These are phyloP conservation scores for Galaxias olidus DNA, from an alignment of 2,797 vertebrate genomes.

Conservation along the genomic window DNA sequence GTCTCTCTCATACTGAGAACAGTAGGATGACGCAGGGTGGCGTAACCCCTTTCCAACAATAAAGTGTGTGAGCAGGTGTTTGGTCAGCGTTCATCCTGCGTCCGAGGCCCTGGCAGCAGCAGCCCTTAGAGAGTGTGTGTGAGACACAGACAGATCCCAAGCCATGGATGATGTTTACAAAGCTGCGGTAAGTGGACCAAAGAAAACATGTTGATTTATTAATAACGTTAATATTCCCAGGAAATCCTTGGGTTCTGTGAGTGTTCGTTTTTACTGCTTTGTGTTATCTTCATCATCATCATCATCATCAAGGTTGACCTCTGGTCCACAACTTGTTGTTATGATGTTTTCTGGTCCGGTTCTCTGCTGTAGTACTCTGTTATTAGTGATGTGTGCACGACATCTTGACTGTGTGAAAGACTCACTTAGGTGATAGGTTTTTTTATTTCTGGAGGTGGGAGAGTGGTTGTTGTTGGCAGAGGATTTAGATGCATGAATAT, in stretches of 20 bases:
- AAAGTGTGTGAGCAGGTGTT: constrained; percentile 59
- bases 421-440: not conserved
- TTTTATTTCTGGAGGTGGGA: no score
- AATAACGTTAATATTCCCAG: no score
- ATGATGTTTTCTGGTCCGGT: no score
- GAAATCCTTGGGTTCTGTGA: no score
- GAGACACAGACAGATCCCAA: constrained; percentile 46
- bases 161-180: constrained; percentile 85
- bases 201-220: not conserved
- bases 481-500: constrained; percentile 6
- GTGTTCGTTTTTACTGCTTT: no score
- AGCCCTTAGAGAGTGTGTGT: constrained; percentile 36
- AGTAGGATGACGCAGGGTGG: constrained; percentile 54
- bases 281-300: no score
- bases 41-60: constrained; percentile 51
- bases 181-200: constrained; percentile 77
- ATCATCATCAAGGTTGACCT: no score
- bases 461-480: not conserved
- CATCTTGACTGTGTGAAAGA: not conserved
- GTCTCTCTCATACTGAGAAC: constrained; percentile 44
- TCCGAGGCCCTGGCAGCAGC: constrained; percentile 37
- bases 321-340: no score
- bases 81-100: constrained; percentile 52
- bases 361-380: no score
- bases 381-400: no score